A percentile compares a stretch with the other conserved stretches of the same genome.
phyloP scores from a whole-genome alignment of 2,888 invertebrate species.

The Pristionchus entomophagus region DNA sequence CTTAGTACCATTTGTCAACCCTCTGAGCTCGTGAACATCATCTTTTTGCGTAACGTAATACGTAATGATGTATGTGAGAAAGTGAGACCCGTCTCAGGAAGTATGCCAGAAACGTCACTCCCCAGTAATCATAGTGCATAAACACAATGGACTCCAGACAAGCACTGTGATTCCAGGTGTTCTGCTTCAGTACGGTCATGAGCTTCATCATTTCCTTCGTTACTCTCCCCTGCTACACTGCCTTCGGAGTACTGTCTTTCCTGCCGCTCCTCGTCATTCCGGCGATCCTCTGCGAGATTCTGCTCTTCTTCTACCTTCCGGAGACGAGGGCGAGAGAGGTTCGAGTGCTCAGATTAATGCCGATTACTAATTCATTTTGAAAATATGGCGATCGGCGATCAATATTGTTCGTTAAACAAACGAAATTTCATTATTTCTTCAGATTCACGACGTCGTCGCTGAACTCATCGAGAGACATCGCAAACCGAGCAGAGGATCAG shows the following conservation, averaged over 20 bases:
- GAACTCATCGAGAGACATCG: conserved; percentile 45
- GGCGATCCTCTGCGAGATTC: conserved; percentile 54
- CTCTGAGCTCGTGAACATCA: too few species aligned
- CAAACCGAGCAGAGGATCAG: not conserved
- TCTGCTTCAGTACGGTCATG: conserved; percentile 46
- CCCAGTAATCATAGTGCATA: not conserved
- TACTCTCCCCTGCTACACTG: conserved; percentile 40
- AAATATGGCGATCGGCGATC: not conserved
- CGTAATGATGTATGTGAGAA: not conserved
- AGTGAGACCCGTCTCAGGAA: not conserved
- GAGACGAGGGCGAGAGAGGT: conserved; percentile 63
- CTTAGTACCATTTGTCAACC: too few species aligned
- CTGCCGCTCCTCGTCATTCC: conserved; percentile 61
- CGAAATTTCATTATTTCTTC: not conserved
- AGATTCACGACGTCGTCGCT: conserved; percentile 49
- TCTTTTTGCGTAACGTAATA: too few species aligned
- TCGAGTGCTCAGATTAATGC: not conserved
- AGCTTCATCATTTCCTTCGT: conserved; percentile 39
- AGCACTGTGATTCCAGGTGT: not conserved
- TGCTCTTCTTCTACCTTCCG: conserved; percentile 57
- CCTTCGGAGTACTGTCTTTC: conserved; percentile 61
- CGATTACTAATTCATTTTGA: not conserved
- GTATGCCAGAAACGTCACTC: not conserved
- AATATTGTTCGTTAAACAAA: not conserved
- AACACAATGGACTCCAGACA: too few species aligned